Conservation (phyloP, 2,888 invertebrate genomes). For the Nezara viridula region DNA sequence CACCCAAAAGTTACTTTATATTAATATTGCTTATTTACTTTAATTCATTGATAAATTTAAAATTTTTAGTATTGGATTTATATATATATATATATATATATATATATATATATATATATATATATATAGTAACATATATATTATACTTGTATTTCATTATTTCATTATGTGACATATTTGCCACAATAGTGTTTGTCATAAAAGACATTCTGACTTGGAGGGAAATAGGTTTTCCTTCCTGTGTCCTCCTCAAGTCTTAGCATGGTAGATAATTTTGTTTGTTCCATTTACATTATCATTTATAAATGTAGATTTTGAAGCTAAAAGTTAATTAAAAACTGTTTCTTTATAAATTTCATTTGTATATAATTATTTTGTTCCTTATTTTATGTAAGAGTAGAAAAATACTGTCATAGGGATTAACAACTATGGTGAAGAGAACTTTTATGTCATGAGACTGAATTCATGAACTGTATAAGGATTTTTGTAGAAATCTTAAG, state of each 20-base stretch:
- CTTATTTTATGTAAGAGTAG: slow-evolving; percentile 13
- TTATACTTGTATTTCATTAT: slow-evolving; percentile 10
- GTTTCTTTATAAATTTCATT: slow-evolving; percentile 12
- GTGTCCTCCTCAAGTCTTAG: slow-evolving; percentile 6
- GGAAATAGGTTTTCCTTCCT: not conserved
- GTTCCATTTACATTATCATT: slow-evolving; percentile 43
- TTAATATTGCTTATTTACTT: not conserved
- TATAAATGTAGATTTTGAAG: slow-evolving; percentile 2
- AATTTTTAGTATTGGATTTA: not conserved
- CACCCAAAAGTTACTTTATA: not conserved
- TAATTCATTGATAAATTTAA: not conserved
- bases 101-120: slow-evolving; percentile 9
- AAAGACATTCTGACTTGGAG: slow-evolving; percentile 28
- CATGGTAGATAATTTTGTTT: slow-evolving; percentile 14
- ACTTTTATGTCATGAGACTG: slow-evolving; percentile 37
- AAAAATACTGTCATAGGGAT: slow-evolving; percentile 21
- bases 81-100: not conserved
- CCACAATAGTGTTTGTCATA: slow-evolving; percentile 8
- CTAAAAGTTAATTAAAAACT: not conserved
- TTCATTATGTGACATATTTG: slow-evolving; percentile 7
- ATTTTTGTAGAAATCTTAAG: not conserved
- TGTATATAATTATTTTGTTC: slow-evolving; percentile 30
- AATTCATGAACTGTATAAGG: slow-evolving; percentile 13
- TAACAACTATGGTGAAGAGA: slow-evolving; percentile 34
- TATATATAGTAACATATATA: not conserved